These are phyloP conservation scores for Omphaloscelis lunosa DNA, from an alignment of 2,888 invertebrate species.

Conservation along the genomic window DNA sequence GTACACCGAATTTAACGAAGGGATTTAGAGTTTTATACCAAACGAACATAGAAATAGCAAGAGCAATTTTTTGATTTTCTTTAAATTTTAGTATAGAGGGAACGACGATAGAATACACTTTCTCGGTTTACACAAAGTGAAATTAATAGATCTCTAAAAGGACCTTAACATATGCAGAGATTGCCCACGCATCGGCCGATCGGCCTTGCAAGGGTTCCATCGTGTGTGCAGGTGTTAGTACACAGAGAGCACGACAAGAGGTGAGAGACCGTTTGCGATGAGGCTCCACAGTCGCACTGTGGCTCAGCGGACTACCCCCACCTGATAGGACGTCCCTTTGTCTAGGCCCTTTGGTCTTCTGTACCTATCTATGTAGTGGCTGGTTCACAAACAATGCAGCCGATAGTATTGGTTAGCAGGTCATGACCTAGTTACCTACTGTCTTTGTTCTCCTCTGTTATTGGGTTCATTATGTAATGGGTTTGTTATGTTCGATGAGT, in stretches of 20 bases:
- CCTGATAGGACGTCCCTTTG: neutral
- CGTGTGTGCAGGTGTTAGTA: neutral
- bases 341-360: neutral
- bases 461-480: constrained; percentile 6
- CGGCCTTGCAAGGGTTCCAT: neutral
- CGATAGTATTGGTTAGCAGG: constrained; percentile 13
- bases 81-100: neutral
- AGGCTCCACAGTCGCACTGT: neutral
- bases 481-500: constrained; percentile 3
- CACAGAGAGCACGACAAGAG: neutral
- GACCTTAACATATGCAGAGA: neutral
- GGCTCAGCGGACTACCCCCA: neutral
- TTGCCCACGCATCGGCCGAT: neutral
- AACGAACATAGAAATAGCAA: neutral
- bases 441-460: constrained; percentile 31
- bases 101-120: neutral
- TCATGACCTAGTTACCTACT: constrained; percentile 36
- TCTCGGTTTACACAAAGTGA: neutral
- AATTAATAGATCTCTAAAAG: neutral
- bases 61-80: neutral
- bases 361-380: neutral
- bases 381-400: constrained; percentile 25
- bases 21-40: neutral
- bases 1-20: neutral
- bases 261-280: neutral